Percentiles rank a stretch among this genome's conserved stretches.
Conservation (phyloP, 1,140 invertebrate species). For the Neodiprion fabricii region DNA sequence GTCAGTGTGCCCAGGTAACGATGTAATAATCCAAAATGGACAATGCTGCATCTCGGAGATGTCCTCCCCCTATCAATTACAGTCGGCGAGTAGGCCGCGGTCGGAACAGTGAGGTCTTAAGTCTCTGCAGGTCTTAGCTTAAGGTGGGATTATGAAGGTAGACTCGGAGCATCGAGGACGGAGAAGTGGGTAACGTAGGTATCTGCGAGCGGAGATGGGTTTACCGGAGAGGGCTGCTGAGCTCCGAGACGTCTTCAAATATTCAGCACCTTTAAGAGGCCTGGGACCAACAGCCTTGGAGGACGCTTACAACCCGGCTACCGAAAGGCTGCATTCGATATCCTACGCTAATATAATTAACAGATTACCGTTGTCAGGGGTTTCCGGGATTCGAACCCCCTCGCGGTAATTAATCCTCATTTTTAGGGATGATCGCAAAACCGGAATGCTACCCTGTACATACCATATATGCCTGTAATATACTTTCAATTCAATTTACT, state of each 20-base stretch:
- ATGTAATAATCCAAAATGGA: conserved; percentile 10
- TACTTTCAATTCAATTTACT: too few species aligned
- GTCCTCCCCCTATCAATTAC: conserved; percentile 14
- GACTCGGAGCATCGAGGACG: neutral
- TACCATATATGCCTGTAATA: too few species aligned
- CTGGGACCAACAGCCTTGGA: conserved; percentile 11
- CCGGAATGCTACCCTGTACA: neutral
- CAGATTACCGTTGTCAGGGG: neutral
- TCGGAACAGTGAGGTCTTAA: conserved; percentile 3
- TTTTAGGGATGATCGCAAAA: neutral
- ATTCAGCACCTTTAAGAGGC: conserved; percentile 21
- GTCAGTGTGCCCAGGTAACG: neutral
- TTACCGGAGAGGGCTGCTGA: conserved; percentile 10
- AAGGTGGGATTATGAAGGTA: conserved; percentile 15
- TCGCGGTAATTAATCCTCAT: neutral
- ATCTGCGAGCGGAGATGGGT: conserved; percentile 12
- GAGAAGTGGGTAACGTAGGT: conserved; percentile 1
- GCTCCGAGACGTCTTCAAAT: conserved; percentile 19
- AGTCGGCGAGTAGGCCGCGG: neutral
- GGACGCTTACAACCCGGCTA: neutral
- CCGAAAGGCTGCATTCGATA: neutral
- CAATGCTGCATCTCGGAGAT: neutral
- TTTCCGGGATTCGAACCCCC: too few species aligned
- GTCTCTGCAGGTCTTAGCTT: conserved; percentile 13
- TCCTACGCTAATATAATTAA: neutral